phyloP scores from a whole-genome alignment of 2,113 vertebrate species.

The Gadus chalcogrammus region DNA sequence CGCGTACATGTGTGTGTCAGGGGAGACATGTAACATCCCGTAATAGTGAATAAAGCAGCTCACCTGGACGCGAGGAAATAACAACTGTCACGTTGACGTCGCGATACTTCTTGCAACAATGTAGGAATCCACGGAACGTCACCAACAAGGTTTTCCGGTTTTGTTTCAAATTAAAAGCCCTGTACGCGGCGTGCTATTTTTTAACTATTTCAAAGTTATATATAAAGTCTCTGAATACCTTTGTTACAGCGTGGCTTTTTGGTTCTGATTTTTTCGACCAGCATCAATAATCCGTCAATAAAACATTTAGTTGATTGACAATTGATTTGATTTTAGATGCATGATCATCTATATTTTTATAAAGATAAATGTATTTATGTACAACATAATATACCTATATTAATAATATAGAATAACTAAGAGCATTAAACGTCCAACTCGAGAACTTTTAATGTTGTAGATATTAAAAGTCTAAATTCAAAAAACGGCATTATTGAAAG shows the following conservation, averaged over 20 bases:
- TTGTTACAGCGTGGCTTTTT: background rate
- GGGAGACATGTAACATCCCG: background rate
- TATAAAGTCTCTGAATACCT: background rate
- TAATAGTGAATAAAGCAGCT: conserved; percentile 16
- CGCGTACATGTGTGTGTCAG: too few species aligned
- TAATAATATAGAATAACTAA: too few species aligned
- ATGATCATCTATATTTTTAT: too few species aligned
- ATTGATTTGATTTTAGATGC: too few species aligned
- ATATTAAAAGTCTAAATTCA: background rate
- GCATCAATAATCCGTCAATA: too few species aligned
- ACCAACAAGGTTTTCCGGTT: conserved; percentile 10
- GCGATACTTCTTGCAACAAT: conserved; percentile 20
- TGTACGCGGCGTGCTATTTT: background rate
- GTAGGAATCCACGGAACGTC: conserved; percentile 18
- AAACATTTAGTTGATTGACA: too few species aligned
- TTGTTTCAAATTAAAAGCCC: conserved; percentile 45
- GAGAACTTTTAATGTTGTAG: conserved; percentile 24
- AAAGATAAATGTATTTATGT: too few species aligned
- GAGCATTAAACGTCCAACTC: background rate
- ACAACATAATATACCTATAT: too few species aligned
- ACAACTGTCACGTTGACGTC: conserved; percentile 52
- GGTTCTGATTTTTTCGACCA: too few species aligned
- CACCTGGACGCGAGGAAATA: conserved; percentile 41
- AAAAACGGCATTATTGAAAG: too few species aligned
- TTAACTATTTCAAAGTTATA: background rate